A percentile compares a stretch with the other conserved stretches of the same genome.
Conservation (phyloP, 2,888 invertebrate genomes). For the Isoperla grammatica region DNA sequence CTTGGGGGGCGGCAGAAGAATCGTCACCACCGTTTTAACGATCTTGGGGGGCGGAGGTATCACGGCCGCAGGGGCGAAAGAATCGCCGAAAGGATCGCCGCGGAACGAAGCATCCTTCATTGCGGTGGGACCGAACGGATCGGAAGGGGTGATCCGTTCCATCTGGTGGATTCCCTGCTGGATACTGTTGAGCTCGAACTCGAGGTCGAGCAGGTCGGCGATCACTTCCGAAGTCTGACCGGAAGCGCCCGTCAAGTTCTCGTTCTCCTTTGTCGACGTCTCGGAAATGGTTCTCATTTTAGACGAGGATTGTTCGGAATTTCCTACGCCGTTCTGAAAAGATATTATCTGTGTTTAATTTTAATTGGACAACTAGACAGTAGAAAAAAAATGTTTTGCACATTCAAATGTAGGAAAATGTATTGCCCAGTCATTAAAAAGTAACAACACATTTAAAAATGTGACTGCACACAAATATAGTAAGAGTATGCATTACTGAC, state of each 20-base stretch:
- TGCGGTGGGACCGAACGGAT: slow-evolving; percentile 55
- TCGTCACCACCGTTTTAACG: slow-evolving; percentile 15
- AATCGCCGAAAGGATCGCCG: slow-evolving; percentile 68
- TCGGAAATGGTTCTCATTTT: slow-evolving; percentile 29
- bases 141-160: slow-evolving; percentile 74
- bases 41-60: slow-evolving; percentile 19
- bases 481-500: no score
- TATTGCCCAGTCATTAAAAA: no score
- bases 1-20: slow-evolving; percentile 28
- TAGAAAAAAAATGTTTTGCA: no score
- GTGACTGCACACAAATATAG: no score
- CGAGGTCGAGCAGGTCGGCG: slow-evolving; percentile 80
- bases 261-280: slow-evolving; percentile 27
- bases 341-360: no score
- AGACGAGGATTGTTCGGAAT: slow-evolving; percentile 20
- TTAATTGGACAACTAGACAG: no score
- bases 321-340: slow-evolving; percentile 23
- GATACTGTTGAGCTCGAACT: slow-evolving; percentile 78
- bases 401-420: no score
- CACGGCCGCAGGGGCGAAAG: slow-evolving; percentile 50
- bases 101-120: slow-evolving; percentile 44
- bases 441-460: no score
- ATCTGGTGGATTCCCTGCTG: slow-evolving; percentile 85
- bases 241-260: slow-evolving; percentile 8
- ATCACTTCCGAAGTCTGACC: slow-evolving; percentile 44